Evolutionary conservation across 2,797 vertebrate species (phyloP), one percentile per base, ranked within the genome.

Genomic region (Gadopsis marmoratus): DNA sequence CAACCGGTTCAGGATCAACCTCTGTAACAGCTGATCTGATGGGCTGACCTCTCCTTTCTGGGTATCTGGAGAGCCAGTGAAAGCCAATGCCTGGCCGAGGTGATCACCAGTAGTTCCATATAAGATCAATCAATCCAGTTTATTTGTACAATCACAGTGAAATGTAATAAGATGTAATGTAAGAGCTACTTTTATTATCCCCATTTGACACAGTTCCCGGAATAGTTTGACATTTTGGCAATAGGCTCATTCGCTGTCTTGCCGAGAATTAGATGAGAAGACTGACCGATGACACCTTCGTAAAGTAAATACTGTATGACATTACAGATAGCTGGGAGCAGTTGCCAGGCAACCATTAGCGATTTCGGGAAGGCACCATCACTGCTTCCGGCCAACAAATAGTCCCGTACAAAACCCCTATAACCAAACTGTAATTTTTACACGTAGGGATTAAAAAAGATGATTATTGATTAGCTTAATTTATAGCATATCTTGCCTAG

Each of bases 1-100:
- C 74, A 75, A 39, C 41, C 1, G n/a, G 70, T 65, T 72, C 43
- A 62, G 50, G 82, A 81, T 81, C 83, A 64, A 78, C 70, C 76
- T 83, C 72, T 62, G 56, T 58, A 60, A 60, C 75, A 51, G 35
- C 54, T 77, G 75, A 79, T 69, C 54, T 60, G 63, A 35, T 19
- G 4, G 39, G 4, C 59, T 45, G 68, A 88, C 77, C 71, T 78
- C 58, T 33, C 4, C 35, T 16, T 45, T 45, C 41, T 21, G 23
- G 33, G 3, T 23, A 3, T 59, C 0, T 2, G 10, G 26, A 23
- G 0, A 45, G 21, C 33, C 3, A 43, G 69, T 45, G 59, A 66
- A 86, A 78, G 77, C 59, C 13, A 37, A 4, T 2, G 23, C 21
- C 62, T 39, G 37, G 10, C 37, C 11, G 37, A 11, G 10, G 37